Evolutionary conservation across 2,888 invertebrate species (phyloP).

Genomic region (Melitaea athalia): DNA sequence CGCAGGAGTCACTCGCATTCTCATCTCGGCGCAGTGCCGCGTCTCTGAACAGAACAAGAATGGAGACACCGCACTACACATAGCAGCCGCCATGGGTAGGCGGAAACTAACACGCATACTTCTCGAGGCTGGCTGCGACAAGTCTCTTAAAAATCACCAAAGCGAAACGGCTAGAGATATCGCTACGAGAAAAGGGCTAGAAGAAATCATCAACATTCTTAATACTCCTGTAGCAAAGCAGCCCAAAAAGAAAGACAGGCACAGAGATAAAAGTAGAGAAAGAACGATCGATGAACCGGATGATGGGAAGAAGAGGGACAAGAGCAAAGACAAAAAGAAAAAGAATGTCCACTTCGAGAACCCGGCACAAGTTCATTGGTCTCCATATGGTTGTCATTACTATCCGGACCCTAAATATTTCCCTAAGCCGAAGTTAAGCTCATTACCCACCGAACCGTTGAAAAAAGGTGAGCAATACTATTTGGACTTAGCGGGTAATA

Average conservation of each 20-base stretch:
- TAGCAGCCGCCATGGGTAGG: conserved; percentile 96
- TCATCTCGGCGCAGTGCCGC: conserved; percentile 93
- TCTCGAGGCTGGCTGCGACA: conserved; percentile 91
- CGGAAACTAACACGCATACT: conserved; percentile 95
- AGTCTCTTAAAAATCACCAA: conserved; percentile 88
- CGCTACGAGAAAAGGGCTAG: conserved; percentile 91
- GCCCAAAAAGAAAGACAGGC: conserved; percentile 66
- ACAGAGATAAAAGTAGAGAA: conserved; percentile 77
- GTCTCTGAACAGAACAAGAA: conserved; percentile 97
- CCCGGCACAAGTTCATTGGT: conserved; percentile 85
- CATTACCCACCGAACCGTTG: conserved; percentile 92
- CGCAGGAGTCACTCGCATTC: conserved; percentile 96
- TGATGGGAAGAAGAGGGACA: conserved; percentile 69
- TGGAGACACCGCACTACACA: conserved; percentile 96
- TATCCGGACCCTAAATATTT: conserved; percentile 93
- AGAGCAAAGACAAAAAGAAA: conserved; percentile 73
- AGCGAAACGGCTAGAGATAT: conserved; percentile 95
- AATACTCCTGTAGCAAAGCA: conserved; percentile 80
- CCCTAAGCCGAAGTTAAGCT: conserved; percentile 92
- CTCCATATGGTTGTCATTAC: conserved; percentile 95
- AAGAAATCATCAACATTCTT: conserved; percentile 91
- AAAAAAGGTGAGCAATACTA: conserved; percentile 96
- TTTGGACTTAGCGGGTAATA: conserved; percentile 96
- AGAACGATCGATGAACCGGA: conserved; percentile 81
- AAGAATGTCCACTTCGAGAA: conserved; percentile 80